A percentile compares a stretch with the other conserved stretches of the same genome.
These are phyloP conservation scores for Chelonoidis abingdonii DNA, from an alignment of 2,113 vertebrate genomes.

Conservation along the genomic window DNA sequence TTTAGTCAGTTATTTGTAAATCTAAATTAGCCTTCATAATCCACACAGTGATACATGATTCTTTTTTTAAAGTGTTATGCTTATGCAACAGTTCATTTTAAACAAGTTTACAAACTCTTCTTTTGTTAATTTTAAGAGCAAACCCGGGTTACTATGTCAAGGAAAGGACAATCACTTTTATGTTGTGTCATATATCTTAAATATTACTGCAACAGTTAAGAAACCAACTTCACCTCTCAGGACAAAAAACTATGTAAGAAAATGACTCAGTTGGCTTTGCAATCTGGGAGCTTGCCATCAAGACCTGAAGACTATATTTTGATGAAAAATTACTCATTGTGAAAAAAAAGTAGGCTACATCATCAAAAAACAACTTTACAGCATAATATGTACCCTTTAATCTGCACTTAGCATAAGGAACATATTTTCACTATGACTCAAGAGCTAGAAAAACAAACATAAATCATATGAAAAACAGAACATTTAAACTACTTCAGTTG, in stretches of 20 bases:
- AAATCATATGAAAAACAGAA: not conserved
- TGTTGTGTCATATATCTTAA: not conserved
- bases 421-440: not conserved
- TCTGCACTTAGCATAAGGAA: not conserved
- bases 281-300: not conserved
- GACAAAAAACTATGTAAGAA: not conserved
- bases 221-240: not conserved
- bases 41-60: conserved; percentile 64
- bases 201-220: not conserved
- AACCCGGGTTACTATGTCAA: not conserved
- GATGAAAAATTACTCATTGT: not conserved
- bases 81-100: conserved; percentile 21
- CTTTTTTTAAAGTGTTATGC: conserved; percentile 43
- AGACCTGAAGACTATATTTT: not conserved
- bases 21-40: conserved; percentile 65
- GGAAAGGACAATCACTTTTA: not conserved
- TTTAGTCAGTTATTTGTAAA: conserved; percentile 51
- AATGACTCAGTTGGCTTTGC: not conserved
- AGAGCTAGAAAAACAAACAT: not conserved
- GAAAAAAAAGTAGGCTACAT: not conserved
- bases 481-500: not conserved
- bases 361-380: not conserved
- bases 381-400: not conserved
- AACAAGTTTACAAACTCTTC: not conserved
- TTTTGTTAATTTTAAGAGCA: not conserved